These are phyloP conservation scores for Berghia stephanieae DNA, from an alignment of 1,140 invertebrate genomes.

Conservation along the genomic window DNA sequence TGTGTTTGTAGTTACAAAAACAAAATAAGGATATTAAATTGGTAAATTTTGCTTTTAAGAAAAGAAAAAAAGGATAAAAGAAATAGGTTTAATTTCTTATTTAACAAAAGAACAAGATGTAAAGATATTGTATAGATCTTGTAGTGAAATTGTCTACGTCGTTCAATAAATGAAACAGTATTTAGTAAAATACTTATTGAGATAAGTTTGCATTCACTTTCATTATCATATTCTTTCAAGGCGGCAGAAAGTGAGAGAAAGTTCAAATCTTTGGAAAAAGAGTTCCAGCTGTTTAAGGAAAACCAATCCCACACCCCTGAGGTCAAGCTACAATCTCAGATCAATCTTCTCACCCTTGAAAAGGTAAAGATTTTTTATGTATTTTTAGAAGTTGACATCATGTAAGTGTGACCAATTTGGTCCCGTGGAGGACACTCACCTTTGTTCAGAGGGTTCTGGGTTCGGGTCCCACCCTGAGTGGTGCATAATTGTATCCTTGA, in stretches of 20 bases:
- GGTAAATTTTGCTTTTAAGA: too few relatives aligned
- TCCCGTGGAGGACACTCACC: too few relatives aligned
- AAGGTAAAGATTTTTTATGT: conserved; percentile 56
- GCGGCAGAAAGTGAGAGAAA: conserved; percentile 63
- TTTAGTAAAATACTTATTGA: conserved; percentile 8
- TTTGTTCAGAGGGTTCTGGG: too few relatives aligned
- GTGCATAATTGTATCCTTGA: too few relatives aligned
- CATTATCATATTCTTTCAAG: conserved; percentile 37
- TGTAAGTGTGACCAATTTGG: too few relatives aligned
- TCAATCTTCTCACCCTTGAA: conserved; percentile 67
- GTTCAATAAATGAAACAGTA: not conserved
- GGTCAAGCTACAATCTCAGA: conserved; percentile 67
- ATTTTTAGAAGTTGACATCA: not conserved
- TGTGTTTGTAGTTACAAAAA: not conserved
- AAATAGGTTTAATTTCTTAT: too few relatives aligned
- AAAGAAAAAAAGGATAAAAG: too few relatives aligned
- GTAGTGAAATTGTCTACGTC: not conserved
- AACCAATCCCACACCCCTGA: conserved; percentile 65
- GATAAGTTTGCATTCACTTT: not conserved
- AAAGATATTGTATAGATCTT: too few relatives aligned
- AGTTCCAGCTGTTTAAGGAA: conserved; percentile 63
- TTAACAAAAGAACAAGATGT: too few relatives aligned
- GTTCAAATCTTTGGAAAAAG: conserved; percentile 56
- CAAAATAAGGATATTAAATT: too few relatives aligned
- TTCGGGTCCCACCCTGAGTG: too few relatives aligned